A percentile compares a stretch with the other conserved stretches of the same genome.
Evolutionary conservation across 2,113 vertebrate genomes (phyloP).

Genomic region (Tragelaphus scriptus): DNA sequence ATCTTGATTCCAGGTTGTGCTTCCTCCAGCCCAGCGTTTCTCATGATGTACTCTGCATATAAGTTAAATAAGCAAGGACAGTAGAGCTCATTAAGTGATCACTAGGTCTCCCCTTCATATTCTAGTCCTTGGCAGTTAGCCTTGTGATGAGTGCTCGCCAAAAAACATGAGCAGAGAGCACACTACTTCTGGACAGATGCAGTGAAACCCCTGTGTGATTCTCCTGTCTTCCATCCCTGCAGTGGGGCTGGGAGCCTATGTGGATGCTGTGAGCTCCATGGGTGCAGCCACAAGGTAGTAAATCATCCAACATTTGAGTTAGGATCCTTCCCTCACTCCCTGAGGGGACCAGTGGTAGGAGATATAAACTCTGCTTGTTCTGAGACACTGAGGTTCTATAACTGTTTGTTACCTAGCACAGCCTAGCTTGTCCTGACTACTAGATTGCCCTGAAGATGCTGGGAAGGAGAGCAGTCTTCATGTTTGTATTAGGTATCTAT

Average conservation of each 20-base stretch:
- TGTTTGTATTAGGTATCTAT: background rate
- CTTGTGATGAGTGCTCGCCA: background rate
- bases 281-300: background rate
- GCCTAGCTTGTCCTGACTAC: too few species aligned
- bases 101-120: background rate
- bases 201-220: background rate
- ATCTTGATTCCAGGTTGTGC: background rate
- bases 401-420: background rate
- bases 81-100: background rate
- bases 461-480: background rate
- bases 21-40: background rate
- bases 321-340: background rate
- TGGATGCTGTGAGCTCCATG: background rate
- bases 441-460: background rate
- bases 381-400: background rate
- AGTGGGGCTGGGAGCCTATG: background rate
- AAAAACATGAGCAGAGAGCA: background rate
- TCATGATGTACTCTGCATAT: background rate
- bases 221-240: background rate
- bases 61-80: background rate
- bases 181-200: background rate
- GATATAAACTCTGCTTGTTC: background rate
- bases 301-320: background rate
- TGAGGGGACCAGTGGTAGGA: background rate
- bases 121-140: background rate